Base-by-base conservation (phyloP, 37 sponge, comb jelly and placozoan genomes). In the Ephydatia muelleri region DNA sequence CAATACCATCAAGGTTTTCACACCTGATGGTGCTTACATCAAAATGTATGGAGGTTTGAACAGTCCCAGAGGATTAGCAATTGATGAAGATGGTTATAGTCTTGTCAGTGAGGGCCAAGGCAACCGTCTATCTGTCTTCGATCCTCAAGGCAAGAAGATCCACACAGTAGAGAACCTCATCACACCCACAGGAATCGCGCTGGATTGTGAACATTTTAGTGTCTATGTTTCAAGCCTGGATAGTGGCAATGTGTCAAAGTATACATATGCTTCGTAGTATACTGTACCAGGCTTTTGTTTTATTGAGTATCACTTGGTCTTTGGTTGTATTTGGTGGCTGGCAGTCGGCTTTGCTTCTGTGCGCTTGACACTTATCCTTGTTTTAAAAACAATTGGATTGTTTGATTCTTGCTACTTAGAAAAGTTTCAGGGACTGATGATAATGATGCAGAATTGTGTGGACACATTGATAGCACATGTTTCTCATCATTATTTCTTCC, bases 51-150 rank as follows among this genome's bases (percentile, higher is more conserved):
- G 82, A 28, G 75, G 67, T 73, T 66, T 65, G 40, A 70, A 69
- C 28, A 68, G 19, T 57, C 87, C 88, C 26, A 36, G 79, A 64
- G 88, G 88, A 19, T 57, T 88, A 21, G 72, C 88, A 11, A 70
- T 88, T 35, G 83, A 88, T 34, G 71, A 74, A 31, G 88, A 88
- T 34, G 88, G 88, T 13, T 83, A 47, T 38, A 49, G 21, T 28
- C 65, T 78, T 66, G 72, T 86, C 29, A 65, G 74, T 72, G 73
- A 72, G 65, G 27, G 76, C 29, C 2, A 37, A 35, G 31, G 48
- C 6, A 83, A 21, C 12, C 21, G 49, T 2, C 25, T 84, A 14
- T 76, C 65, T n/a, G n/a, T 84, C n/a, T 37, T 84, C n/a, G 39
- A 84, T 65, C 31, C 68, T n/a, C 37, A 75, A 26, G 67, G 76